These are phyloP conservation scores for Amiota minor DNA, from an alignment of 2,888 invertebrate genomes.

Conservation along the genomic window DNA sequence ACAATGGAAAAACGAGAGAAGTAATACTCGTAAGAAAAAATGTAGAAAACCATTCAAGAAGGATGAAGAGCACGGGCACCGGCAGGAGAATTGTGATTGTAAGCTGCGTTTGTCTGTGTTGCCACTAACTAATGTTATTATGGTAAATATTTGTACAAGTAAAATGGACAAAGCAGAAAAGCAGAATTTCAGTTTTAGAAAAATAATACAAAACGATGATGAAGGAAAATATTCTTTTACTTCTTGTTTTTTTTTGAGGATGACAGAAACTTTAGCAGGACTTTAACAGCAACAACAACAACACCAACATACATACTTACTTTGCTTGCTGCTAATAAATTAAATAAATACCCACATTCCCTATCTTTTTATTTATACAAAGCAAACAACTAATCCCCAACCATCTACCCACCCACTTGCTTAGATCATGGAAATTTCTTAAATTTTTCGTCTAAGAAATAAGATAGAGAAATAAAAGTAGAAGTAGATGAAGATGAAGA, in stretches of 20 bases:
- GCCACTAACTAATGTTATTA: conserved; percentile 50
- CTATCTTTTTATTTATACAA: neutral
- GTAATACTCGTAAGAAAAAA: neutral
- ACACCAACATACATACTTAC: neutral
- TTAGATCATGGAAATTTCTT: conserved; percentile 4
- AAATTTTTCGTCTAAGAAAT: conserved; percentile 9
- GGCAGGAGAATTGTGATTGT: neutral
- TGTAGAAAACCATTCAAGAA: neutral
- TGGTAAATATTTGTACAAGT: conserved; percentile 48
- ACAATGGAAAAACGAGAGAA: neutral
- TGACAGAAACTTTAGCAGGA: conserved; percentile 28
- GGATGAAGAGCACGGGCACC: neutral
- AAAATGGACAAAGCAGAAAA: neutral
- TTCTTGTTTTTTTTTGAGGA: conserved; percentile 25
- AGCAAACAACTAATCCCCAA: neutral
- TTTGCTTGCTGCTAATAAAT: conserved; percentile 52
- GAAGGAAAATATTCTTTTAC: conserved; percentile 33
- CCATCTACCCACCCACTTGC: neutral
- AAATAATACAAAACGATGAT: conserved; percentile 10
- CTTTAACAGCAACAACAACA: neutral
- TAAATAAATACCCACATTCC: conserved; percentile 52
- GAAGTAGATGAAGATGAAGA: neutral
- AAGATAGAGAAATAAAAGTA: neutral
- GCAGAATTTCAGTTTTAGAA: too few relatives aligned
- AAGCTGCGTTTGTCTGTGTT: conserved; percentile 27